phyloP scores from a whole-genome alignment of 2,113 vertebrate genomes.

The Takifugu bimaculatus region DNA sequence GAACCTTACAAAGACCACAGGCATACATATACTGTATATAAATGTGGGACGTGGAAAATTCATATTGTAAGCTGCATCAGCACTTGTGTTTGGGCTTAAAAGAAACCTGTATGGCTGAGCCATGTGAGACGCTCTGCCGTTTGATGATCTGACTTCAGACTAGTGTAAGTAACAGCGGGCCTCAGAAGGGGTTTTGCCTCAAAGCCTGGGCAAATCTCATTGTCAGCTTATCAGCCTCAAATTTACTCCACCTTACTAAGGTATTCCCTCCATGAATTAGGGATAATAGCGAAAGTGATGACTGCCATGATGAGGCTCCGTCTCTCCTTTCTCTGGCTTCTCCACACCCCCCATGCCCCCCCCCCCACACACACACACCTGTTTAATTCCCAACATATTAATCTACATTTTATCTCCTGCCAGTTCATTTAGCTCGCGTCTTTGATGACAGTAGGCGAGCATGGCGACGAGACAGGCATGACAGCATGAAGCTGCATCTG shows the following conservation, averaged over 20 bases:
- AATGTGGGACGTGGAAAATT: neutral
- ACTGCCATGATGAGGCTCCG: constrained; percentile 62
- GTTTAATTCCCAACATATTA: constrained; percentile 49
- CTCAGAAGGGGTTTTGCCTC: constrained; percentile 54
- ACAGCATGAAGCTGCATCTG: too few species aligned
- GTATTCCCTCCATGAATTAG: constrained; percentile 65
- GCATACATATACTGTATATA: neutral
- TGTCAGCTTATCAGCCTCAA: constrained; percentile 59
- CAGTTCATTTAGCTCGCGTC: constrained; percentile 45
- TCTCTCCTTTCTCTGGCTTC: constrained; percentile 22
- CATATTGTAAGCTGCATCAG: neutral
- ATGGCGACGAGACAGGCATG: neutral
- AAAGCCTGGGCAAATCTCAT: constrained; percentile 52
- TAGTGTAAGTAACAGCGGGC: constrained; percentile 43
- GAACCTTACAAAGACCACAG: constrained; percentile 1
- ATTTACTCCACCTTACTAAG: constrained; percentile 57
- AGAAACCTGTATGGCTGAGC: constrained; percentile 16
- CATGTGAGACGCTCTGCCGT: constrained; percentile 17
- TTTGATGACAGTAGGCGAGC: constrained; percentile 24
- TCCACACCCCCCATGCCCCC: neutral
- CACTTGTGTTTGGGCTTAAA: constrained; percentile 9
- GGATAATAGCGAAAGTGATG: constrained; percentile 65
- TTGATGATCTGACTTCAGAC: constrained; percentile 42
- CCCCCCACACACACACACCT: constrained; percentile 31
- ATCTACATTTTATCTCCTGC: constrained; percentile 56